Evolutionary conservation across 1,140 invertebrate species (phyloP).

Genomic region (Forficula auricularia): DNA sequence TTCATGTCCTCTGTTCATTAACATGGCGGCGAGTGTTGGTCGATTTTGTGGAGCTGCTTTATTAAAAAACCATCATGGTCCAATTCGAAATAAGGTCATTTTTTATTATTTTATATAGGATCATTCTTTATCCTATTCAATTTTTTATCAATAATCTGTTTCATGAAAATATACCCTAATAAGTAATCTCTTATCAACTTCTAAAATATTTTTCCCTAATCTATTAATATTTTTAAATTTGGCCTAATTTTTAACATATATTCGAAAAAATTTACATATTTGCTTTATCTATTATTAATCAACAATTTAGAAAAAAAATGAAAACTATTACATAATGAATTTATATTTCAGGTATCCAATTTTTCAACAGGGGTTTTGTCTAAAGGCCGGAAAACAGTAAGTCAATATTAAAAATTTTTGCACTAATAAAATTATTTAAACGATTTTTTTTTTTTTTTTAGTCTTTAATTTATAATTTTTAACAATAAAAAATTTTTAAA

Average conservation of each 20-base stretch:
- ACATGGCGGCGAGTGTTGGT: conserved; percentile 65
- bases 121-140: not conserved
- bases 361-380: conserved; percentile 55
- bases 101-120: conserved; percentile 15
- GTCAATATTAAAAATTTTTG: conserved; percentile 24
- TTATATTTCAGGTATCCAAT: conserved; percentile 36
- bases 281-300: too few relatives aligned
- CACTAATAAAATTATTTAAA: not conserved
- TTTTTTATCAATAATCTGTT: not conserved
- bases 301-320: too few relatives aligned
- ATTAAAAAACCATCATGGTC: conserved; percentile 39
- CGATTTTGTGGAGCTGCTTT: conserved; percentile 62
- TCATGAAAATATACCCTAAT: too few relatives aligned
- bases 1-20: conserved; percentile 26
- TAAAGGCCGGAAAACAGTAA: conserved; percentile 54
- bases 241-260: too few relatives aligned
- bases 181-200: too few relatives aligned
- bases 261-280: too few relatives aligned
- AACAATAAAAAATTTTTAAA: too few relatives aligned
- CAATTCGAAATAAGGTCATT: conserved; percentile 30
- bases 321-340: not conserved
- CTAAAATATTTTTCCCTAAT: too few relatives aligned
- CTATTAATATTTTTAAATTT: too few relatives aligned
- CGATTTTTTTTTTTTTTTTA: not conserved
- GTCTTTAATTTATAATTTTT: too few relatives aligned